A percentile compares a stretch with the other conserved stretches of the same genome.
These are phyloP conservation scores for Rhinatrema bivittatum DNA, from an alignment of 2,797 vertebrate species.

Conservation along the genomic window DNA sequence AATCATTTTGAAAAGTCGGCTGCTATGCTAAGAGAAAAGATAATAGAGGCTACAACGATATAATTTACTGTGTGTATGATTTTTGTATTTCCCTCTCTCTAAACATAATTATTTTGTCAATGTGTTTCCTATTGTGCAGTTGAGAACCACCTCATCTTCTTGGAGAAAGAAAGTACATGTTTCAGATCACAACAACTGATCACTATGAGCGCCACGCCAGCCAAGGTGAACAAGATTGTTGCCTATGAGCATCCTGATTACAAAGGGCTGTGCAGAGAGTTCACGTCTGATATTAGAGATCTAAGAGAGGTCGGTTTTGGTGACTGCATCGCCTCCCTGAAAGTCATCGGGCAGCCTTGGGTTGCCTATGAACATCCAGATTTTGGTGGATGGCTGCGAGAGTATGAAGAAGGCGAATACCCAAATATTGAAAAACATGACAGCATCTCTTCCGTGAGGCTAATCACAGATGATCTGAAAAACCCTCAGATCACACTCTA, in stretches of 20 bases:
- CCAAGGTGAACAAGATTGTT: constrained; percentile 27
- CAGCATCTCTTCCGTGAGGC: constrained; percentile 31
- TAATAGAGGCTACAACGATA: too few relatives aligned
- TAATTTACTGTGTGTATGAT: too few relatives aligned
- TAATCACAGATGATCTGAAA: constrained; percentile 32
- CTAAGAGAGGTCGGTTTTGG: constrained; percentile 41
- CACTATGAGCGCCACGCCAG: too few relatives aligned
- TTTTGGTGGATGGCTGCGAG: constrained; percentile 5
- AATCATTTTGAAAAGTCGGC: too few relatives aligned
- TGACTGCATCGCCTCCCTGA: constrained; percentile 38
- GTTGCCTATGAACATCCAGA: constrained; percentile 28
- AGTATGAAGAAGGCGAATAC: constrained; percentile 39
- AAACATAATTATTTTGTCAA: too few relatives aligned
- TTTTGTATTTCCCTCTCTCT: too few relatives aligned
- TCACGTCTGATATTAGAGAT: constrained; percentile 25
- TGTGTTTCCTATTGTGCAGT: too few relatives aligned
- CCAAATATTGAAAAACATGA: constrained; percentile 15
- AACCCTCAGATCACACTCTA: constrained; percentile 45
- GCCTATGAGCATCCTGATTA: constrained; percentile 28
- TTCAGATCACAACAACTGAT: too few relatives aligned
- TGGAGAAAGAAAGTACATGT: too few relatives aligned
- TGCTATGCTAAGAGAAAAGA: too few relatives aligned
- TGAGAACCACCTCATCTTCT: too few relatives aligned
- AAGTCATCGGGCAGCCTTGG: constrained; percentile 44
- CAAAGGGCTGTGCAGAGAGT: constrained; percentile 40